phyloP scores from a whole-genome alignment of 23 tunicate genomes.

The Halocynthia aurantium region DNA sequence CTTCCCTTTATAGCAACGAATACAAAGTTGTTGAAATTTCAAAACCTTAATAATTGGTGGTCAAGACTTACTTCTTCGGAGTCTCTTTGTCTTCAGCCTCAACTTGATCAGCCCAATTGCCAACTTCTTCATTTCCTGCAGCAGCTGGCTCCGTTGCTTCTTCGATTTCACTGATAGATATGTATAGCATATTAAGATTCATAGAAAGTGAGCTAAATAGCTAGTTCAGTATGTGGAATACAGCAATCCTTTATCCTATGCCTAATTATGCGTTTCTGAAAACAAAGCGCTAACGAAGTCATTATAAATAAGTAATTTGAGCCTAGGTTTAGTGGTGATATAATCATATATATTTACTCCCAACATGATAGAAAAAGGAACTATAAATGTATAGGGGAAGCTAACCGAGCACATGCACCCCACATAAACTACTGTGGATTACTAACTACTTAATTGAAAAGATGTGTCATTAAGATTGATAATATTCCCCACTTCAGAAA shows the following conservation, averaged over 20 bases:
- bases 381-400: too few species aligned
- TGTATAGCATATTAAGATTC: too few species aligned
- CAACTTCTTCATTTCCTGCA: slow-evolving; percentile 30
- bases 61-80: background rate
- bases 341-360: background rate
- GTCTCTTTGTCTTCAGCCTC: slow-evolving; percentile 45
- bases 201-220: too few species aligned
- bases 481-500: too few species aligned
- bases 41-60: background rate
- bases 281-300: background rate
- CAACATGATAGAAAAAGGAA: too few species aligned
- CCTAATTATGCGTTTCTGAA: background rate
- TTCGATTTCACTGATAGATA: slow-evolving; percentile 44
- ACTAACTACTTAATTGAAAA: too few species aligned
- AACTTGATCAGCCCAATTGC: slow-evolving; percentile 56
- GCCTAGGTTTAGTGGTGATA: background rate
- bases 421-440: too few species aligned
- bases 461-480: too few species aligned
- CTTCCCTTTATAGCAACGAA: slow-evolving; percentile 2
- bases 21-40: background rate
- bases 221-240: too few species aligned
- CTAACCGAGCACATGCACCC: too few species aligned
- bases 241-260: background rate
- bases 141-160: slow-evolving; percentile 31
- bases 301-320: background rate